A percentile compares a stretch with the other conserved stretches of the same genome.
These are phyloP conservation scores for Steatocranus sp. DNA, from an alignment of 2,797 vertebrate species.

Conservation along the genomic window DNA sequence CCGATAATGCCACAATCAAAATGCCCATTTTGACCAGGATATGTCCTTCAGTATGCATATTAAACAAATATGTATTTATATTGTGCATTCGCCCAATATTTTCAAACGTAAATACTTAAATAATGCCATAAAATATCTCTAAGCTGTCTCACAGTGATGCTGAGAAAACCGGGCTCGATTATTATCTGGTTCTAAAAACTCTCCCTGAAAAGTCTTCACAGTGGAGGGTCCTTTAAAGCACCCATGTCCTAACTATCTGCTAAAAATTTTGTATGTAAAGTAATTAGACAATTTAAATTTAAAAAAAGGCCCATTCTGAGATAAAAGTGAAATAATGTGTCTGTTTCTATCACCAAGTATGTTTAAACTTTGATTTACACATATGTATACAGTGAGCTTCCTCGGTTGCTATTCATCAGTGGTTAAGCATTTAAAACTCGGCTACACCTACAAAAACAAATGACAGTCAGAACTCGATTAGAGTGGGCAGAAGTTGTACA, in stretches of 20 bases:
- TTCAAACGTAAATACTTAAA: not conserved
- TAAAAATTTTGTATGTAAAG: not conserved
- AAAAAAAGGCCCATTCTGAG: not conserved
- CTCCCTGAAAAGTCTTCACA: not conserved
- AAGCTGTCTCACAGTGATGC: not conserved
- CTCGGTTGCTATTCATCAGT: not conserved
- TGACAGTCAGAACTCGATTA: not conserved
- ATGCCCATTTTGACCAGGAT: not conserved
- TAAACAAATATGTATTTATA: not conserved
- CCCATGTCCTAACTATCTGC: not conserved
- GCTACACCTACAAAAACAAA: not conserved
- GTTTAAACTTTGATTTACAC: not conserved
- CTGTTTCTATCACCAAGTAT: not conserved
- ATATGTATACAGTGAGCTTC: not conserved
- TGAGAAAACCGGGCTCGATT: not conserved
- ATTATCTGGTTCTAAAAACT: not conserved
- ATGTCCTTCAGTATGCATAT: not conserved
- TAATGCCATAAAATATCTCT: not conserved
- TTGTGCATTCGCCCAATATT: not conserved
- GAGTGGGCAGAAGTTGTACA: not conserved
- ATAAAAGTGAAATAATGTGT: not conserved
- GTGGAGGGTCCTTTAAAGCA: not conserved
- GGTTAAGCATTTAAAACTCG: not conserved
- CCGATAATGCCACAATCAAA: fast-evolving
- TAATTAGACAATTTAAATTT: not conserved